These are phyloP conservation scores for Neoniphon sammara DNA, from an alignment of 2,797 vertebrate genomes.

Conservation along the genomic window DNA sequence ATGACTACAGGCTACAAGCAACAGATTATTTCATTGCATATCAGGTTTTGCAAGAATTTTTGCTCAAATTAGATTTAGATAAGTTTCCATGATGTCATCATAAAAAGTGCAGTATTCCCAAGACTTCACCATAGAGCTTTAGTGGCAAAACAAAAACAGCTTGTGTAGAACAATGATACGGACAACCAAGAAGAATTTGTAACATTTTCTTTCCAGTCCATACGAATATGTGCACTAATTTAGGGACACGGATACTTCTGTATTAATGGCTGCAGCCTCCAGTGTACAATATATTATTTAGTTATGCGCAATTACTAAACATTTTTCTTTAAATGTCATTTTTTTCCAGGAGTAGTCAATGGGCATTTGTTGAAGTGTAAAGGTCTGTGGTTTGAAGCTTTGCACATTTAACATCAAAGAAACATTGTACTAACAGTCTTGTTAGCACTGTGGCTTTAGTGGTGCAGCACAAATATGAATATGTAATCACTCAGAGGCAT, in stretches of 20 bases:
- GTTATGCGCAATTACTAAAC: not conserved
- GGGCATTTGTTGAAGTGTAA: not conserved
- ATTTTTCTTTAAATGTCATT: too few species aligned
- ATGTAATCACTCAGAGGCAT: not conserved
- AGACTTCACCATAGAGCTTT: slow-evolving; percentile 32
- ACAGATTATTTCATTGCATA: not conserved
- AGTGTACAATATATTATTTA: not conserved
- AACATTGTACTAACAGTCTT: slow-evolving; percentile 28
- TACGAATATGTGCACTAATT: not conserved
- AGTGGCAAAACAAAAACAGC: slow-evolving; percentile 45
- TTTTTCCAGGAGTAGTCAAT: not conserved
- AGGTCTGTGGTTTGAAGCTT: slow-evolving; percentile 23
- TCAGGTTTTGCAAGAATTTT: slow-evolving; percentile 35
- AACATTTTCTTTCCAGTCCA: slow-evolving; percentile 19
- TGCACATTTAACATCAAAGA: slow-evolving; percentile 13
- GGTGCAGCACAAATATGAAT: too few species aligned
- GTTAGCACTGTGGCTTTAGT: not conserved
- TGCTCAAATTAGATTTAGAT: slow-evolving; percentile 48
- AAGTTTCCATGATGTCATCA: slow-evolving; percentile 70
- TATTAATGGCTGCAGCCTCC: not conserved
- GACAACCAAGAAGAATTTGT: slow-evolving; percentile 7
- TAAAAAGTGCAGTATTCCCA: slow-evolving; percentile 34
- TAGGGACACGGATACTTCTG: too few species aligned
- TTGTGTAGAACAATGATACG: slow-evolving; percentile 20
- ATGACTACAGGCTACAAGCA: not conserved